Conservation (phyloP, 2,888 invertebrate genomes). For the Coronaproctus castanopsis region DNA sequence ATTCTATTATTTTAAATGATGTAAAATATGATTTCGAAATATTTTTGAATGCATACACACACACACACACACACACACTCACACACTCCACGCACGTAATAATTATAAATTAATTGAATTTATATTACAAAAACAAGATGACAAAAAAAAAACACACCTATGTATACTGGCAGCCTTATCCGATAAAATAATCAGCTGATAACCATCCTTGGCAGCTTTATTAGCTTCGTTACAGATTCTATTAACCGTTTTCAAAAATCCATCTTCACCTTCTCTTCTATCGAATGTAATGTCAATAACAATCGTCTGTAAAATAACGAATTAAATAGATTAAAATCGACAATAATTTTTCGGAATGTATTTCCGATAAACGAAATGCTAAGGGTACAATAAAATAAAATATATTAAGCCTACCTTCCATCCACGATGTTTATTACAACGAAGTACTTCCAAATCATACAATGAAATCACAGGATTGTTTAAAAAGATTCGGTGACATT, state of each 20-base stretch:
- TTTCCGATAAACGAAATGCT: neutral
- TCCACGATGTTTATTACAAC: constrained; percentile 57
- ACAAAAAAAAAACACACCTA: no score
- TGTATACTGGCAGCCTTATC: constrained; percentile 34
- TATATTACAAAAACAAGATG: no score
- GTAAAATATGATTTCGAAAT: no score
- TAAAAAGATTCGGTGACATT: constrained; percentile 76
- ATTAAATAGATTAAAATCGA: neutral
- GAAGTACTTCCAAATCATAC: constrained; percentile 70
- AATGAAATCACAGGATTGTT: constrained; percentile 86
- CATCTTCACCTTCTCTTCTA: constrained; percentile 46
- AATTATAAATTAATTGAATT: no score
- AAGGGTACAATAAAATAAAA: no score
- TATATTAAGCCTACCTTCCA: constrained; percentile 72
- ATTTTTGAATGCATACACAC: no score
- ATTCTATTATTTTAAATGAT: no score
- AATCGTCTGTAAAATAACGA: constrained; percentile 36
- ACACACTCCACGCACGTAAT: no score
- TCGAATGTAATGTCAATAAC: constrained; percentile 79
- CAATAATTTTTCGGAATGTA: no score
- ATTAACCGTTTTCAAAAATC: constrained; percentile 58
- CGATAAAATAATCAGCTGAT: constrained; percentile 69
- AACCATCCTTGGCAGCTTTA: constrained; percentile 51
- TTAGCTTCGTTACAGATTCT: constrained; percentile 62
- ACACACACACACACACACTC: no score